phyloP scores from a whole-genome alignment of 2,888 invertebrate species.

The Thyatira batis region DNA sequence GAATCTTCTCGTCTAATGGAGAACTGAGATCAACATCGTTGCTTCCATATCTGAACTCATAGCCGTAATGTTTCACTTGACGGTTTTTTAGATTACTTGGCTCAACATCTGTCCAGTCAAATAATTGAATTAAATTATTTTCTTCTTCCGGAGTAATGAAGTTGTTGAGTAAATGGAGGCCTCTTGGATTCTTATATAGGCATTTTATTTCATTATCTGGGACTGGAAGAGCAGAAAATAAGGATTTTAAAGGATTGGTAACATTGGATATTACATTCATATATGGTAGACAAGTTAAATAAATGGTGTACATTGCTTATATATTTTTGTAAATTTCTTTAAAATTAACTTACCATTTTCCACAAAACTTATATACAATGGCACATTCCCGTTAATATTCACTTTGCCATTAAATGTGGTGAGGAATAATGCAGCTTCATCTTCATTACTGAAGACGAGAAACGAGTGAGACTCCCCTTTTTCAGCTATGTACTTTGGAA shows the following conservation, averaged over 20 bases:
- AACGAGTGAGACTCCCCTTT: constrained; percentile 93
- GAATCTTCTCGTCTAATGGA: constrained; percentile 87
- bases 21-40: constrained; percentile 90
- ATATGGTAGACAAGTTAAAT: not conserved
- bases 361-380: constrained; percentile 86
- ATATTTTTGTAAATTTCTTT: not conserved
- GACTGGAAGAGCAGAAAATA: constrained; percentile 65
- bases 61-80: constrained; percentile 95
- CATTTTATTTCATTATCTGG: constrained; percentile 61
- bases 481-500: constrained; percentile 86
- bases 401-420: constrained; percentile 82
- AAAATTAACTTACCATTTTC: constrained; percentile 76
- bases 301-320: not conserved
- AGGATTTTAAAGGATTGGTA: not conserved
- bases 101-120: constrained; percentile 76
- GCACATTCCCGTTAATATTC: constrained; percentile 80
- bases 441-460: constrained; percentile 80
- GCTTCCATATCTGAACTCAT: constrained; percentile 92
- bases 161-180: constrained; percentile 86
- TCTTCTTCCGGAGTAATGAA: constrained; percentile 89
- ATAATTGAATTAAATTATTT: constrained; percentile 77
- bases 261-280: too few species aligned
- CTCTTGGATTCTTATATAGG: constrained; percentile 81
- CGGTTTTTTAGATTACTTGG: constrained; percentile 87
- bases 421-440: constrained; percentile 82